Evolutionary conservation across 2,113 vertebrate genomes (phyloP).

Genomic region (Sarotherodon lohbergeri): DNA sequence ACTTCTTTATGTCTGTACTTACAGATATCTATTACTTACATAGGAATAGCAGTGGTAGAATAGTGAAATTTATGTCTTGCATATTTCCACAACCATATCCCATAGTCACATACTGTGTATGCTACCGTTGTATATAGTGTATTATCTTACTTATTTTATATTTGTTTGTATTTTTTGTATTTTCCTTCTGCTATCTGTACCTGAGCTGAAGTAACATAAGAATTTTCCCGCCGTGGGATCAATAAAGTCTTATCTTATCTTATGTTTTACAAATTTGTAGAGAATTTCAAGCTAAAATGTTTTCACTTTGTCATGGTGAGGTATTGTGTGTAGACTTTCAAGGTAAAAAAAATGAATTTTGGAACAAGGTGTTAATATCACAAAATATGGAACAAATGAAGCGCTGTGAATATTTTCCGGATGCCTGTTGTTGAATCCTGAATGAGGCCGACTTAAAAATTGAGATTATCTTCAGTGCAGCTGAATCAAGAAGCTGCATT

Average conservation of each 20-base stretch:
- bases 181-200: neutral
- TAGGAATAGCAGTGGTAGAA: too few relatives aligned
- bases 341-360: neutral
- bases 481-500: neutral
- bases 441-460: slow-evolving; percentile 41
- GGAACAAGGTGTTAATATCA: neutral
- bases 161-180: too few relatives aligned
- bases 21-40: too few relatives aligned
- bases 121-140: too few relatives aligned
- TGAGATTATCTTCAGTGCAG: neutral
- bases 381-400: neutral
- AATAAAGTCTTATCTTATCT: neutral
- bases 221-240: neutral
- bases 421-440: neutral
- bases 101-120: too few relatives aligned
- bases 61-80: too few relatives aligned
- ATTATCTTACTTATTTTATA: too few relatives aligned
- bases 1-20: neutral
- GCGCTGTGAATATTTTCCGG: neutral
- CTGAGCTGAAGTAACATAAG: neutral
- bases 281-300: neutral
- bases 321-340: neutral
- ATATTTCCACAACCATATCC: too few relatives aligned
- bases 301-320: neutral
- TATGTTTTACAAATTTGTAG: neutral